phyloP scores from a whole-genome alignment of 2,113 vertebrate species.

The Limanda limanda region DNA sequence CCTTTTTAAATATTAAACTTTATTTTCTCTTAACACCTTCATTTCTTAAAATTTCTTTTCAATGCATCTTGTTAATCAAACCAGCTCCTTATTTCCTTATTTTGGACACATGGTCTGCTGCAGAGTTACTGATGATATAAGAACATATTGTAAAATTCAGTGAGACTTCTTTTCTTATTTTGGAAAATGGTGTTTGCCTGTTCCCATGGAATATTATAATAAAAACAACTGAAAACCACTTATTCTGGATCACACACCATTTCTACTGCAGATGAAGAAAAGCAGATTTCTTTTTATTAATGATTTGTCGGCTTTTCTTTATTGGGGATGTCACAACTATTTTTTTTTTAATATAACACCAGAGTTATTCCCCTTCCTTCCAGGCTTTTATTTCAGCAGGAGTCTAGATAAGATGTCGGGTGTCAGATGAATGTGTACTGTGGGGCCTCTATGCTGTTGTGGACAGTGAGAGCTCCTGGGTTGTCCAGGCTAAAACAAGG shows the following conservation, averaged over 20 bases:
- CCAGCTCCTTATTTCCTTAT: not conserved
- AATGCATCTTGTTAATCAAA: constrained; percentile 27
- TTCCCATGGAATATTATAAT: constrained; percentile 87
- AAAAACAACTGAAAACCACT: constrained; percentile 59
- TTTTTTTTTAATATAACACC: not conserved
- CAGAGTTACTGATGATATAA: constrained; percentile 58
- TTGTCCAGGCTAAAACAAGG: constrained; percentile 94
- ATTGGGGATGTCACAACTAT: not conserved
- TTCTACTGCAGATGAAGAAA: not conserved
- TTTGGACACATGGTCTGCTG: constrained; percentile 49
- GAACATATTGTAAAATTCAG: constrained; percentile 72
- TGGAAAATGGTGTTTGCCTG: constrained; percentile 82
- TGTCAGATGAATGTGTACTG: constrained; percentile 53
- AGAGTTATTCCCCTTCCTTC: not conserved
- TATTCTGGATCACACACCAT: not conserved
- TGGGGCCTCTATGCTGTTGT: constrained; percentile 82
- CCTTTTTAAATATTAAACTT: constrained; percentile 15
- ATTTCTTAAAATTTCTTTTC: constrained; percentile 24
- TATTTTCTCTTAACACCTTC: constrained; percentile 1
- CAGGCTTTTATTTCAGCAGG: too few relatives aligned
- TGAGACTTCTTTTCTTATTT: constrained; percentile 78
- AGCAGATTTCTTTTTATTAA: not conserved
- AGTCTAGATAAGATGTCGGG: not conserved
- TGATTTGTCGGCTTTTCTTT: not conserved
- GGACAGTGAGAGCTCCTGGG: constrained; percentile 85